These are phyloP conservation scores for Campaea margaritaria DNA, from an alignment of 2,888 invertebrate genomes.

Conservation along the genomic window DNA sequence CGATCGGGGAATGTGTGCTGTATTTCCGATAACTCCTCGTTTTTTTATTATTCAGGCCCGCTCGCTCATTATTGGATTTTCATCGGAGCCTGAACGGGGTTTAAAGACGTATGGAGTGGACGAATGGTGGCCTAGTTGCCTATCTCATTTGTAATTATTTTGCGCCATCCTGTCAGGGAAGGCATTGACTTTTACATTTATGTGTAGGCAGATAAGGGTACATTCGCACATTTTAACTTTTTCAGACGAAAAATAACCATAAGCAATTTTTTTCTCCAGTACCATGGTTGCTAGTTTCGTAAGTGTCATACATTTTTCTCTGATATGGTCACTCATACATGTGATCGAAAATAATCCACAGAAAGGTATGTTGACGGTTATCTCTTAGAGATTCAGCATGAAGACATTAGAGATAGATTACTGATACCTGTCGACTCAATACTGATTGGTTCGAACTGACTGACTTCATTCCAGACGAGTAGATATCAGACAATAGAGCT, in stretches of 20 bases:
- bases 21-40: slow-evolving; percentile 51
- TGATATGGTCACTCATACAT: too few relatives aligned
- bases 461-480: not conserved
- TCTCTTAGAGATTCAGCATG: not conserved
- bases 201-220: not conserved
- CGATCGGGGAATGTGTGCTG: not conserved
- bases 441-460: too few relatives aligned
- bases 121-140: slow-evolving; percentile 45
- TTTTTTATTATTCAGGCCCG: slow-evolving; percentile 36
- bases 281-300: too few relatives aligned
- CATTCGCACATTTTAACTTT: not conserved
- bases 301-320: too few relatives aligned
- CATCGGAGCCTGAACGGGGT: slow-evolving; percentile 41
- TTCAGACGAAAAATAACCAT: too few relatives aligned
- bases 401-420: not conserved
- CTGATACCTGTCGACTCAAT: slow-evolving; percentile 2
- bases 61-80: slow-evolving; percentile 54
- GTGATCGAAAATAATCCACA: too few relatives aligned
- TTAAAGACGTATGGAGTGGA: slow-evolving; percentile 35
- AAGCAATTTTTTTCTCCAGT: too few relatives aligned
- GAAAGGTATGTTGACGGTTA: too few relatives aligned
- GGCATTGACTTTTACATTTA: too few relatives aligned
- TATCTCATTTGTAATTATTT: slow-evolving; percentile 40
- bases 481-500: not conserved
- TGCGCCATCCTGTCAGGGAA: slow-evolving; percentile 4